A percentile compares a stretch with the other conserved stretches of the same genome.
phyloP scores from a whole-genome alignment of 2,113 vertebrate genomes.

The Syngnathus typhle region DNA sequence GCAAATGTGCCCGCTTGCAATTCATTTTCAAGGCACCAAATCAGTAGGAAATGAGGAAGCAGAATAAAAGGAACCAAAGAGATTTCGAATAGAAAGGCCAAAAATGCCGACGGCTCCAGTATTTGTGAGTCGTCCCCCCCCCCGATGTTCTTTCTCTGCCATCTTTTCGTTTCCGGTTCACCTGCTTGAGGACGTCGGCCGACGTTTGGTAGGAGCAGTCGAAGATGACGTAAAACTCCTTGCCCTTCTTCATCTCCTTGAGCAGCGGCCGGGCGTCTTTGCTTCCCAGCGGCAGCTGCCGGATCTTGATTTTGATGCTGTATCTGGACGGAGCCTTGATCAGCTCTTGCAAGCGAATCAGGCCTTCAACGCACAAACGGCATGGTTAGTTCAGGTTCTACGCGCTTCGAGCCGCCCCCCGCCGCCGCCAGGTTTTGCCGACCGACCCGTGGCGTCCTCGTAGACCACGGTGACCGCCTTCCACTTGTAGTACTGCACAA shows the following conservation, averaged over 20 bases:
- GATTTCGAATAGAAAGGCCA: background rate
- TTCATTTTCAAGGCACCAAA: conserved; percentile 29
- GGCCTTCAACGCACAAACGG: conserved; percentile 69
- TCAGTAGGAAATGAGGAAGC: background rate
- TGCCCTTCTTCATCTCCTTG: conserved; percentile 98
- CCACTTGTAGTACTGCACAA: conserved; percentile 94
- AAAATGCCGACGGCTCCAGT: too few species aligned
- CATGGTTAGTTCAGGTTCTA: background rate
- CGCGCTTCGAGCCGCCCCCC: background rate
- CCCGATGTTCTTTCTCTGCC: background rate
- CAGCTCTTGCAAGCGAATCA: conserved; percentile 95
- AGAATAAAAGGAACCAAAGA: background rate
- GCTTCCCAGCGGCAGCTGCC: conserved; percentile 87
- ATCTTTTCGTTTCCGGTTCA: conserved; percentile 28
- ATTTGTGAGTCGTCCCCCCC: too few species aligned
- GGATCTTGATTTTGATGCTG: conserved; percentile 97
- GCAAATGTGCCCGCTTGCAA: conserved; percentile 8
- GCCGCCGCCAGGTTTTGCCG: background rate
- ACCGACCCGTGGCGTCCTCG: conserved; percentile 91
- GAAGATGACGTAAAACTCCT: conserved; percentile 95
- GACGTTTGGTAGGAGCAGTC: conserved; percentile 91
- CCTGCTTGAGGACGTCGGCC: conserved; percentile 92
- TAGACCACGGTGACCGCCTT: conserved; percentile 92
- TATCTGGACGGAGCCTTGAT: conserved; percentile 98
- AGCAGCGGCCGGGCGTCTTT: conserved; percentile 90